Conservation (phyloP, 2,113 vertebrate genomes). For the Psophia crepitans region DNA sequence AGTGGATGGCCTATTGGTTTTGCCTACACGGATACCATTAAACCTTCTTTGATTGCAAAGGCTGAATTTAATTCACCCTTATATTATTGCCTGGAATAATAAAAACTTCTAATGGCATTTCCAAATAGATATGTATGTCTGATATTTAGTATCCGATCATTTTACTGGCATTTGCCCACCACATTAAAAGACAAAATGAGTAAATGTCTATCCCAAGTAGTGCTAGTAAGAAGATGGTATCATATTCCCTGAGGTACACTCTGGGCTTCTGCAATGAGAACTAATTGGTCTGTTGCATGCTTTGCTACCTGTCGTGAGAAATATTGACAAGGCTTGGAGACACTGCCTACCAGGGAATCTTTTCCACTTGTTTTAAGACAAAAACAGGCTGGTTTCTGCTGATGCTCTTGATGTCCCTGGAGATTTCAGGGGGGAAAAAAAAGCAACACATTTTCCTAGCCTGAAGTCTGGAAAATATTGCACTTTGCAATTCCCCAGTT, state of each 20-base stretch:
- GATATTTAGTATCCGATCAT: neutral
- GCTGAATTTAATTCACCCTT: neutral
- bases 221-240: neutral
- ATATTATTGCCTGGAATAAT: neutral
- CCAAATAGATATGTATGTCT: neutral
- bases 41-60: neutral
- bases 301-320: neutral
- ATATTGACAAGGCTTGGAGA: neutral
- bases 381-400: neutral
- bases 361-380: neutral
- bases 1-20: neutral
- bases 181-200: neutral
- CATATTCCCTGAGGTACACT: neutral
- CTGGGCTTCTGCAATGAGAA: neutral
- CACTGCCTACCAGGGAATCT: neutral
- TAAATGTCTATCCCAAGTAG: neutral
- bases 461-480: conserved; percentile 46
- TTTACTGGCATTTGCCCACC: neutral
- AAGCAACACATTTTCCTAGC: conserved; percentile 42
- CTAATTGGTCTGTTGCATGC: neutral
- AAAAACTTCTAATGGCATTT: neutral
- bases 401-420: neutral
- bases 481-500: conserved; percentile 21
- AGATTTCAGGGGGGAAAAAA: neutral
- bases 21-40: neutral